phyloP scores from a whole-genome alignment of 2,797 vertebrate species.

The Gymnocypris eckloni region DNA sequence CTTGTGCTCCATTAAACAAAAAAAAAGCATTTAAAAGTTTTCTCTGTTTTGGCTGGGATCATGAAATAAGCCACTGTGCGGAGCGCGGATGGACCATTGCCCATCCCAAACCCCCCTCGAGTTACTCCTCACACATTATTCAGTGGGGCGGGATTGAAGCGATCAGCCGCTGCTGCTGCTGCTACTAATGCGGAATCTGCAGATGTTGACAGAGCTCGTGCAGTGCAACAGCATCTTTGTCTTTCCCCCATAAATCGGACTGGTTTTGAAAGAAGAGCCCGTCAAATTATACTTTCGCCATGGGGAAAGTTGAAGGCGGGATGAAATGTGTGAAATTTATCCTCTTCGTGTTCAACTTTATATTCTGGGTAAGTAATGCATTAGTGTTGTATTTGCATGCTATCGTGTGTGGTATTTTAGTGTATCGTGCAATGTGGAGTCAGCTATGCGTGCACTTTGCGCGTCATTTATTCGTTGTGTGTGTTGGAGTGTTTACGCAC shows the following conservation, averaged over 20 bases:
- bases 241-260: background rate
- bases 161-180: slow-evolving; percentile 10
- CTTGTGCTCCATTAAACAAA: background rate
- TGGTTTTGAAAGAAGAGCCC: background rate
- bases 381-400: background rate
- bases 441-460: background rate
- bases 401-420: background rate
- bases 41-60: slow-evolving; percentile 4
- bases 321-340: slow-evolving; percentile 94
- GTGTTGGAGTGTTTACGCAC: background rate
- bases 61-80: slow-evolving; percentile 18
- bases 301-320: slow-evolving; percentile 88
- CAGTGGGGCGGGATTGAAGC: slow-evolving; percentile 74
- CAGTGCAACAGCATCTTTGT: slow-evolving; percentile 9
- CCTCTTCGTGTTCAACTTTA: slow-evolving; percentile 93
- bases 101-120: slow-evolving; percentile 56
- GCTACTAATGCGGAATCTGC: background rate
- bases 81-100: slow-evolving; percentile 25
- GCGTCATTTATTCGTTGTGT: background rate
- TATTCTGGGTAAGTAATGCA: slow-evolving; percentile 90
- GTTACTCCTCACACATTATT: slow-evolving; percentile 61
- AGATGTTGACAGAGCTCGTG: slow-evolving; percentile 16
- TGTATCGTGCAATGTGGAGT: background rate
- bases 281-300: slow-evolving; percentile 61
- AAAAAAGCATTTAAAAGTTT: background rate